Percentiles rank a stretch among this genome's conserved stretches.
Conservation (phyloP, 2,888 invertebrate genomes). For the Lithosia quadra region DNA sequence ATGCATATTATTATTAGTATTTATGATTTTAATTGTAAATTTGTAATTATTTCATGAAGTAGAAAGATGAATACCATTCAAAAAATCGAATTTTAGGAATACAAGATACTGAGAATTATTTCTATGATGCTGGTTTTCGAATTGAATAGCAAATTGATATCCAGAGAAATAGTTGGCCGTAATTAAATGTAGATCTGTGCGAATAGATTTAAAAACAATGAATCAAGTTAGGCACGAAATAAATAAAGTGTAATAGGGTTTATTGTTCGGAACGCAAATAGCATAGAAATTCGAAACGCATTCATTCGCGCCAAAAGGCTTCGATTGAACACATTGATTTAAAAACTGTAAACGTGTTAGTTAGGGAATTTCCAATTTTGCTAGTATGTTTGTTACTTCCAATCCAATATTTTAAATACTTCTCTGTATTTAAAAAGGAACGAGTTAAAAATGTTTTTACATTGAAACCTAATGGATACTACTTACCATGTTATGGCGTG, state of each 20-base stretch:
- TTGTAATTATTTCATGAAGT: no score
- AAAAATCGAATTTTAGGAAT: no score
- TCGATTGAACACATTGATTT: conserved; percentile 39
- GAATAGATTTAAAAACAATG: conserved; percentile 39
- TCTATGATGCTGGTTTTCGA: conserved; percentile 20
- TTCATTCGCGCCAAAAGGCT: conserved; percentile 29
- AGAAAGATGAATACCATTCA: neutral
- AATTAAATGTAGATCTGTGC: conserved; percentile 25
- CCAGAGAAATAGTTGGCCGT: conserved; percentile 27
- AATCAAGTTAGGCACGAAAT: conserved; percentile 37
- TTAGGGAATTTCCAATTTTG: conserved; percentile 8
- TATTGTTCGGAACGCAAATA: conserved; percentile 35
- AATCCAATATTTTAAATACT: no score
- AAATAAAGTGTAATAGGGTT: conserved; percentile 41
- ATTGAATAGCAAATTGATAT: conserved; percentile 24
- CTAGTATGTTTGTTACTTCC: no score
- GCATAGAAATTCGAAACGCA: conserved; percentile 38
- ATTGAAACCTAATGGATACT: no score
- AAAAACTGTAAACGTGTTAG: conserved; percentile 26
- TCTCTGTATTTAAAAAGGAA: neutral
- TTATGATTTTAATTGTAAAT: no score
- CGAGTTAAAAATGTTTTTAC: neutral
- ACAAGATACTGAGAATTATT: conserved; percentile 8
- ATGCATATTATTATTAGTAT: no score
- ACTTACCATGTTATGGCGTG: no score